Percentiles rank a stretch among this genome's conserved stretches.
Evolutionary conservation across 2,797 vertebrate species (phyloP).

Genomic region (Mus minutoides): DNA sequence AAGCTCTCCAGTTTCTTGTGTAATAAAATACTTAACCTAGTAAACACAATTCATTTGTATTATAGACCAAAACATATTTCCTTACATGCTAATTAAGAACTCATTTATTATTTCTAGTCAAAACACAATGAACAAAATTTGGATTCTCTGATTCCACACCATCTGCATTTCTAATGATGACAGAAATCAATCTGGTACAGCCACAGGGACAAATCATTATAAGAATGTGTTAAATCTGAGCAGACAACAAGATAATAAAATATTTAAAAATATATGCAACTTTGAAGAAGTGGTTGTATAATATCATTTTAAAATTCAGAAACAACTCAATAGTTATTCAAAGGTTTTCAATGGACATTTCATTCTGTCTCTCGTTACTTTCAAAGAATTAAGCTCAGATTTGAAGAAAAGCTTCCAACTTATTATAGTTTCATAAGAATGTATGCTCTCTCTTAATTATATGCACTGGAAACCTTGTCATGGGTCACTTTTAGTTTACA

Average conservation of each 20-base stretch:
- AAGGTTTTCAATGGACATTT: neutral
- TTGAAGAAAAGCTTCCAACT: neutral
- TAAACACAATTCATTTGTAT: constrained; percentile 64
- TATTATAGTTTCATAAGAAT: neutral
- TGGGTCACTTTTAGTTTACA: neutral
- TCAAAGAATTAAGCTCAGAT: constrained; percentile 26
- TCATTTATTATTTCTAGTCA: constrained; percentile 72
- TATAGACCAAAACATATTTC: constrained; percentile 63
- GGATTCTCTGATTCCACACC: constrained; percentile 39
- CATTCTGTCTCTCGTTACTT: constrained; percentile 21
- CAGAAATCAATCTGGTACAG: constrained; percentile 49
- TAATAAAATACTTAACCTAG: constrained; percentile 58
- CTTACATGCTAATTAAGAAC: constrained; percentile 54
- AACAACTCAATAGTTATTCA: neutral
- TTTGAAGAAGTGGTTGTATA: constrained; percentile 13
- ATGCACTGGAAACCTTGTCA: neutral
- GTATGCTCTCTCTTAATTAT: neutral
- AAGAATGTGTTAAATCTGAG: constrained; percentile 49
- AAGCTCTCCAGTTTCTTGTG: constrained; percentile 54
- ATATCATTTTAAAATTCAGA: neutral
- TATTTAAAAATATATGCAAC: constrained; percentile 5
- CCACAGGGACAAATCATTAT: neutral
- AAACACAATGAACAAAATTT: constrained; percentile 71
- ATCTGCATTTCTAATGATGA: constrained; percentile 72
- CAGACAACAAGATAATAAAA: constrained; percentile 17